Percentiles rank a stretch among this genome's conserved stretches.
phyloP scores from a whole-genome alignment of 2,888 invertebrate genomes.

The Auanema sp. region DNA sequence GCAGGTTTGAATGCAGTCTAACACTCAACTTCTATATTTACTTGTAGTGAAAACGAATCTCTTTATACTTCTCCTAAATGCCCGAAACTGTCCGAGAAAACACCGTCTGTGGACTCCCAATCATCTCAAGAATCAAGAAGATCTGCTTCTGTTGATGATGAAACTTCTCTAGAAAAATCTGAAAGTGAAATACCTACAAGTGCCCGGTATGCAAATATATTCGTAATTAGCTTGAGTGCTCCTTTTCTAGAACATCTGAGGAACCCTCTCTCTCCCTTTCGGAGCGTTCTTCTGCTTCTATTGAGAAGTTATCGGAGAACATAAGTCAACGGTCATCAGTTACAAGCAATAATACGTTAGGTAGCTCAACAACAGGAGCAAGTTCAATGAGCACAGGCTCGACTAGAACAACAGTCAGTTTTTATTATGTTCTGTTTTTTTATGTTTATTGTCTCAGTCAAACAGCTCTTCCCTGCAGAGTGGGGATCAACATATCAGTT shows the following conservation, averaged over 20 bases:
- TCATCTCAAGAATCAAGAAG: conserved; percentile 6
- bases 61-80: conserved; percentile 23
- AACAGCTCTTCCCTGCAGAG: conserved; percentile 15
- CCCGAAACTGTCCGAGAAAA: conserved; percentile 14
- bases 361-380: background rate
- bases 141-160: conserved; percentile 10
- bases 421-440: no score
- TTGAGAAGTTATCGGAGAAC: no score
- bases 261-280: conserved; percentile 8
- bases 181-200: conserved; percentile 13
- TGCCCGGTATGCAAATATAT: conserved; percentile 8
- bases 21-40: background rate
- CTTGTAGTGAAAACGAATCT: conserved; percentile 41
- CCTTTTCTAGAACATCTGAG: conserved; percentile 11
- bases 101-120: conserved; percentile 14
- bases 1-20: conserved; percentile 25
- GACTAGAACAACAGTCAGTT: background rate
- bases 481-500: conserved; percentile 33
- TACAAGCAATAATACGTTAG: no score
- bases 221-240: background rate
- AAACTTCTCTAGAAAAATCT: conserved; percentile 9
- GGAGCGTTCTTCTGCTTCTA: conserved; percentile 2
- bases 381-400: conserved; percentile 10
- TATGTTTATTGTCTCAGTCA: no score
- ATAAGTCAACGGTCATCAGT: no score